Evolutionary conservation across 2,888 invertebrate genomes (phyloP).

Genomic region (Heliconius ismenius): DNA sequence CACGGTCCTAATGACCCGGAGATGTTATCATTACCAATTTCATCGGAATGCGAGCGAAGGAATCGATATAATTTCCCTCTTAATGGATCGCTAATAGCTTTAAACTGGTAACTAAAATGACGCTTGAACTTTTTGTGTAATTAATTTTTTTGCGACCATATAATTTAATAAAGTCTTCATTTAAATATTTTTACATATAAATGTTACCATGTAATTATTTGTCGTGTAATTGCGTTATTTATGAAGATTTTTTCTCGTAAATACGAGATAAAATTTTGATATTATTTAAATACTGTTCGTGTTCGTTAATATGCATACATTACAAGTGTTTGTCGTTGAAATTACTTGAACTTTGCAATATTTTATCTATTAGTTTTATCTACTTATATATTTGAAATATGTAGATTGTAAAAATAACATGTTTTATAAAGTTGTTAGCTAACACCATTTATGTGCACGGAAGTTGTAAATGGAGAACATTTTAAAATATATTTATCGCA

Average conservation of each 20-base stretch:
- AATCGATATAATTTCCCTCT: conserved; percentile 65
- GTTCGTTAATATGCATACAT: conserved; percentile 12
- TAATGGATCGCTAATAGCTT: conserved; percentile 70
- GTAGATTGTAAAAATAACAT: background rate
- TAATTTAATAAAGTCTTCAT: conserved; percentile 20
- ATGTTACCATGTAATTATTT: conserved; percentile 22
- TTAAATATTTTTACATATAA: conserved; percentile 23
- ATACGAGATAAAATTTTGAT: conserved; percentile 14
- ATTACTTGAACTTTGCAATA: background rate
- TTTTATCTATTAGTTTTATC: background rate
- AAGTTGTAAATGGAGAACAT: background rate
- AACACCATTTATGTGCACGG: background rate
- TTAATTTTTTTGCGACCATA: conserved; percentile 14
- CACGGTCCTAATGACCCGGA: conserved; percentile 60
- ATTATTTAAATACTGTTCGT: conserved; percentile 17
- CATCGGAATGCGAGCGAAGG: conserved; percentile 71
- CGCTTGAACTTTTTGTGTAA: conserved; percentile 37
- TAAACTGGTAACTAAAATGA: conserved; percentile 56
- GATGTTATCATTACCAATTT: conserved; percentile 79
- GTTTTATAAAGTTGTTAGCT: conserved; percentile 1
- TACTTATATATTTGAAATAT: conserved; percentile 1
- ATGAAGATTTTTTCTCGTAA: conserved; percentile 22
- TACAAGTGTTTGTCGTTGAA: conserved; percentile 5
- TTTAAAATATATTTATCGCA: background rate
- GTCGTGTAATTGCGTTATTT: conserved; percentile 25